Conservation (phyloP, 2,113 vertebrate genomes). For the Rhagologus leucostigma region DNA sequence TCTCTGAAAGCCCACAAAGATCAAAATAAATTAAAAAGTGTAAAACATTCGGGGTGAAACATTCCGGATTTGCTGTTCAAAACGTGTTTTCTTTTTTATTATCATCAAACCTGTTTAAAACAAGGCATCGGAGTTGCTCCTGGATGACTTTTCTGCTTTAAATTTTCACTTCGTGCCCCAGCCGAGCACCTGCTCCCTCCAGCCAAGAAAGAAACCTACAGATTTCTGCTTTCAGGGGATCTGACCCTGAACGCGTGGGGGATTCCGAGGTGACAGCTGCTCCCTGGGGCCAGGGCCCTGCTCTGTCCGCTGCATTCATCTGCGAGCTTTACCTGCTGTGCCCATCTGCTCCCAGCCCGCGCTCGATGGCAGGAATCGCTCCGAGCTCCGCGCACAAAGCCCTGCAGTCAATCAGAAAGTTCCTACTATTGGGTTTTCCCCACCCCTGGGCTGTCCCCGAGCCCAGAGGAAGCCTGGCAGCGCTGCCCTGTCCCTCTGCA, state of each 20-base stretch:
- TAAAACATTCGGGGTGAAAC: background rate
- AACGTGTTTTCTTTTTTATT: background rate
- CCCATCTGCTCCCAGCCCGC: background rate
- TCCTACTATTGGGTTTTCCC: background rate
- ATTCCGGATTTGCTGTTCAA: background rate
- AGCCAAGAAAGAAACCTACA: background rate
- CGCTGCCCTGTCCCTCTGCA: background rate
- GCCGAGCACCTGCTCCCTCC: background rate
- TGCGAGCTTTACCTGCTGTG: background rate
- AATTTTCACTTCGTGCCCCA: background rate
- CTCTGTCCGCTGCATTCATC: background rate
- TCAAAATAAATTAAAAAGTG: background rate
- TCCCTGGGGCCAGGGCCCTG: background rate
- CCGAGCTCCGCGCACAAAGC: background rate
- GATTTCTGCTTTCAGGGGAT: background rate
- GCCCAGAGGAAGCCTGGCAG: background rate
- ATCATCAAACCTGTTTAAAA: background rate
- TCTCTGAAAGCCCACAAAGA: background rate
- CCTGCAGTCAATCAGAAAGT: background rate
- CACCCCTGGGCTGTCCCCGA: background rate
- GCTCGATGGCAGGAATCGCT: fast-evolving
- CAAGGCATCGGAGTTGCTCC: background rate
- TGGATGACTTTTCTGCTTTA: background rate
- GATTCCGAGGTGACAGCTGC: background rate
- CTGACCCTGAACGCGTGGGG: background rate